A percentile compares a stretch with the other conserved stretches of the same genome.
Conservation (phyloP, 2,888 invertebrate genomes). For the Mythimna loreyi region DNA sequence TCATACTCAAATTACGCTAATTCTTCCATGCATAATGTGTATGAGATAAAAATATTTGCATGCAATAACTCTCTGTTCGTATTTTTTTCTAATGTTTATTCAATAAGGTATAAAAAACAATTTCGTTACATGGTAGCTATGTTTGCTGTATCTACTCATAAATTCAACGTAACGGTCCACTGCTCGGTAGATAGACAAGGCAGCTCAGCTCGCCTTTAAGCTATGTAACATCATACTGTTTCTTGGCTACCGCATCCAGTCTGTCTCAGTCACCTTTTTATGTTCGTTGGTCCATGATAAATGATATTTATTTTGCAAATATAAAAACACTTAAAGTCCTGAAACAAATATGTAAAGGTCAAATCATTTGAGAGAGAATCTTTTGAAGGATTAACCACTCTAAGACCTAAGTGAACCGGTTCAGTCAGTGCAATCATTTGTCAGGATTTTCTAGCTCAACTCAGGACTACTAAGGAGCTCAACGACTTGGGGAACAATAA, state of each 20-base stretch:
- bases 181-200: neutral
- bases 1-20: slow-evolving; percentile 42
- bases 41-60: slow-evolving; percentile 38
- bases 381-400: too few relatives aligned
- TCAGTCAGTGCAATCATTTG: too few relatives aligned
- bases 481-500: too few relatives aligned
- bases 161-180: neutral
- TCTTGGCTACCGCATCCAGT: neutral
- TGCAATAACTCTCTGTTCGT: slow-evolving; percentile 23
- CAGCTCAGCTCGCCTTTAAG: neutral
- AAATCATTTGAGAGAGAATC: too few relatives aligned
- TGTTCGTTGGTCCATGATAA: neutral
- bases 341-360: too few relatives aligned
- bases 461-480: too few relatives aligned
- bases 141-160: neutral
- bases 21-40: slow-evolving; percentile 43
- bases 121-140: neutral
- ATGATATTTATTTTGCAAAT: too few relatives aligned
- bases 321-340: too few relatives aligned
- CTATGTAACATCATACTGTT: neutral
- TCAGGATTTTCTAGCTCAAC: too few relatives aligned
- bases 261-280: neutral
- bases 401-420: too few relatives aligned
- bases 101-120: slow-evolving; percentile 18
- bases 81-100: slow-evolving; percentile 44